Evolutionary conservation across 2,888 invertebrate genomes (phyloP), one percentile per base, ranked within the genome.

Genomic region (Eupelmus urozonus): DNA sequence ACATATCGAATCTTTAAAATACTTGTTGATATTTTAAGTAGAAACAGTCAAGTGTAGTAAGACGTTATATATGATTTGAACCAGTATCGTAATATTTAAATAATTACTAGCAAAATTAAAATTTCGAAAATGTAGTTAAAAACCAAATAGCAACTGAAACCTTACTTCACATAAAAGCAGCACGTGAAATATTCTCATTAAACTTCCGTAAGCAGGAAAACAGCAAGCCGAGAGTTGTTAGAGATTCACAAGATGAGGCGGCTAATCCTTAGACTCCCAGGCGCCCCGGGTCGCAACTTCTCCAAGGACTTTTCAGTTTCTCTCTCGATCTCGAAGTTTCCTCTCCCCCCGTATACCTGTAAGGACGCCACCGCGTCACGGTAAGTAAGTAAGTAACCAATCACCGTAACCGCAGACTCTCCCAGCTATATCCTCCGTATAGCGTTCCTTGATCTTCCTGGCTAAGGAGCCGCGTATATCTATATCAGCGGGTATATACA

Each of bases 351-450:
- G 45, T 18, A 25, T 27, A 16, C 20, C 45, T 29, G 34, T 16
- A 55, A 34, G 72, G 62, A 34, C 49, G 51, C 27, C 62, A 40
- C 23, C 29, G 20, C 42, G 55, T 29, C 55, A 23, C 9, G 20
- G 84, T 83, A 85, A 86, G 81, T 84, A 82, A 84, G 85, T 83
- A 82, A 85, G 84, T 83, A 85, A 86, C 86, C 85, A 85, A 86
- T 86, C 85, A 84, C 83, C 79, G 72, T 75, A 73, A 79, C 81
- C 72, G 59, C 78, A 69, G 80, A 77, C 80, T 76, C 80, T 76
- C 34, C 66, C 29, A 79, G 55, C 27, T 60, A 23, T 51, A 73
- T 70, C 60, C 34, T 20, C 9, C 67, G 11, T 45, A 29, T 59
- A 72, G 70, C 67, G 57, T 73, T 77, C 77, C 81, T 69, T 78